Evolutionary conservation across 2,888 invertebrate species (phyloP).

Genomic region (Danaus chrysippus): DNA sequence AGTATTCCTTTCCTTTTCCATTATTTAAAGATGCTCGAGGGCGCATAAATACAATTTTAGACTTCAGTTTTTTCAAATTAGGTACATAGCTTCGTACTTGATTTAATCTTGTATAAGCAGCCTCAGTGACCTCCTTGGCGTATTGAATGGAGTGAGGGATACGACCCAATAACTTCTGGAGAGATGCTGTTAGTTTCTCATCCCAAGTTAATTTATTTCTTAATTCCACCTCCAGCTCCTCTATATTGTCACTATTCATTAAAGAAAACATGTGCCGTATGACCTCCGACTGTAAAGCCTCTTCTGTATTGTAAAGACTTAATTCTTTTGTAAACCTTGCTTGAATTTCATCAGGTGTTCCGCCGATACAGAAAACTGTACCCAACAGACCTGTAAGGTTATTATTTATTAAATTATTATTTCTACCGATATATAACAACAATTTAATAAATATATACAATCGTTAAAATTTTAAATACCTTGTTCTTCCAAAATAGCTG

Average conservation of each 20-base stretch:
- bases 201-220: slow-evolving; percentile 35
- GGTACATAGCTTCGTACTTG: slow-evolving; percentile 34
- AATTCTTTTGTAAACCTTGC: slow-evolving; percentile 35
- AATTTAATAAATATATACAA: too few species aligned
- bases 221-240: slow-evolving; percentile 28
- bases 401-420: not conserved
- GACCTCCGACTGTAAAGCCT: slow-evolving; percentile 38
- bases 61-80: slow-evolving; percentile 34
- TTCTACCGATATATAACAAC: not conserved
- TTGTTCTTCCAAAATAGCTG: slow-evolving; percentile 48
- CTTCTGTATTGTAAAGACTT: slow-evolving; percentile 31
- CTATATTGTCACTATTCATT: slow-evolving; percentile 22
- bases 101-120: slow-evolving; percentile 40
- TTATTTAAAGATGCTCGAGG: slow-evolving; percentile 29
- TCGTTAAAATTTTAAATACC: slow-evolving; percentile 38
- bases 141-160: slow-evolving; percentile 48
- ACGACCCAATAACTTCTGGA: slow-evolving; percentile 39
- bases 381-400: slow-evolving; percentile 44
- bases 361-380: slow-evolving; percentile 52
- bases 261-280: slow-evolving; percentile 40
- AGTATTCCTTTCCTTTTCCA: slow-evolving; percentile 34
- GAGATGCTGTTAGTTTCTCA: slow-evolving; percentile 41
- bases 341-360: slow-evolving; percentile 43
- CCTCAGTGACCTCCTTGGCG: slow-evolving; percentile 40
- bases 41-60: slow-evolving; percentile 43